Base-by-base conservation (phyloP, 1,140 invertebrate genomes). In the Hestina assimilis region DNA sequence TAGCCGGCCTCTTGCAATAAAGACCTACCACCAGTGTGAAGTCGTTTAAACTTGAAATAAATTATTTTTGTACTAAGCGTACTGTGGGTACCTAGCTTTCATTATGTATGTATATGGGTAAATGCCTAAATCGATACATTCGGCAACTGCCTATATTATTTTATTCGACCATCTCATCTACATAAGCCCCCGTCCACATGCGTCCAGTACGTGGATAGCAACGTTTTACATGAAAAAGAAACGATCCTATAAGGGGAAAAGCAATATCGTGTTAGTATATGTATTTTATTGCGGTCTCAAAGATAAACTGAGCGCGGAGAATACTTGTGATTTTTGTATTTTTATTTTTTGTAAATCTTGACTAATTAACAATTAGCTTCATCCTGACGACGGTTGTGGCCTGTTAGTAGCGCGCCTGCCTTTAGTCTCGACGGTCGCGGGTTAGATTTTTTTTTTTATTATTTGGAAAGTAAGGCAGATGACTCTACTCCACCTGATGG, bases 151-250 rank as follows among this genome's bases (percentile, higher is more conserved):
- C 31, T 6, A 35, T 35, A 6, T 35, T 35, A 15, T 35, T 35
- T 35, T 35, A 35, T 31, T 24, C 15, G 43, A 47, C 43, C 26
- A 23, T 20, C 26, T 43, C 40, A 53, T 42, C 23, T 53, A 11
- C 50, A 53, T 52, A 41, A 40, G 31, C 46, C 35, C 43, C 52
- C 29, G 14, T 14, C 42, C 43, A 46, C 51, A 54, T 33, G 51
- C 29, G 51, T 45, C 51, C 51, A 23, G 51, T 62, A 57, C 59
- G 62, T 59, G 53, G 63, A 68, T 78, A 64, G 65, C 59, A 15
- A 59, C 69, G 65, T 73, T 82, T 82, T 79, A 82, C 79, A 82
- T 79, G 75, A 72, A 79, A 83, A 80, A 80, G 69, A 73, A 75
- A 66, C 56, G 64, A 64, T 45, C 63, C 45, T 66, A 66, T 72